Base-by-base conservation (phyloP, 2,888 invertebrate genomes). In the Marronus borbonicus region DNA sequence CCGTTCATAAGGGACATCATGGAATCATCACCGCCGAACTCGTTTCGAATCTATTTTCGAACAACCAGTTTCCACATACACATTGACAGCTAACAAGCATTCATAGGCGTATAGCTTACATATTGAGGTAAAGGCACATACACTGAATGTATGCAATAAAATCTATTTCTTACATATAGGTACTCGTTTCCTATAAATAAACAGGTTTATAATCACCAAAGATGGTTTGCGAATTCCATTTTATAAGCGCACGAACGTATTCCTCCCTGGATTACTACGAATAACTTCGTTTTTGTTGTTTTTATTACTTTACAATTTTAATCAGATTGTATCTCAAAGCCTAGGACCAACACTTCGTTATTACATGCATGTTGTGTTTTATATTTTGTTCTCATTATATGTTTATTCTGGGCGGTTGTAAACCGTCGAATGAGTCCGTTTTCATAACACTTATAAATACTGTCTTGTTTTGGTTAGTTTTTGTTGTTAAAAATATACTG, bases 131-230 rank as follows among this genome's bases (percentile, higher is more conserved):
- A 24, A 50, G 64, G 44, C 28, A 49, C 39, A 31, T 64, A 49
- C 39, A 28, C 20, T 64, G 28, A 49, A 64, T 50, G 64, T 75
- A 50, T 49, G 75, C 65, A 75, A 65, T 75, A 75, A 64, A 74
- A 75, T 14, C 31, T 31, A 64, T 75, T 72, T 70, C 77, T 77
- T 70, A 62, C 39, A 77, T 77, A 2, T 14, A 58, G 39, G 72
- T 72, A 77, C 77, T 44, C 31, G 77, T 77, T 70, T 77, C 70
- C 70, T 77, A 77, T 77, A 77, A 77, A 77, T 77, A 77, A 70
- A 77, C 70, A 20, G 50, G 65, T 65, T 50, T 76, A 65, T 76
- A 65, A 65, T 52, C 65, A 50, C 60, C 77, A 50, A 62, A 70
- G 68, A 77, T 60, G 69, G 62, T 31, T 28, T 64, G 62, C 62